Evolutionary conservation across 1,140 invertebrate species (phyloP).

Genomic region (Meloidogyne exigua): DNA sequence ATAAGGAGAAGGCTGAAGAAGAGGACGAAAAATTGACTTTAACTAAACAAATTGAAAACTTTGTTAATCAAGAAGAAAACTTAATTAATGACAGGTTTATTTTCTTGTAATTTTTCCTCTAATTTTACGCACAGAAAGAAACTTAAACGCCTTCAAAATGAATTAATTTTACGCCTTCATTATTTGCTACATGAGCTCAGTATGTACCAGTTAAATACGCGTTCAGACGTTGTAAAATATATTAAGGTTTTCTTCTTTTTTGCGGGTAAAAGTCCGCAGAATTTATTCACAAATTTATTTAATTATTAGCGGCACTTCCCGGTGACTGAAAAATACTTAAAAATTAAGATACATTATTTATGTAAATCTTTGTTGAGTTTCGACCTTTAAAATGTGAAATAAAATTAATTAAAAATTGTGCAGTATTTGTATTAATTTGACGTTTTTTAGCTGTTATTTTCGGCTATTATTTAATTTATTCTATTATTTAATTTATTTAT

Average conservation of each 20-base stretch:
- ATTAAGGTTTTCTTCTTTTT: constrained; percentile 17
- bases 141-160: constrained; percentile 30
- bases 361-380: too few relatives aligned
- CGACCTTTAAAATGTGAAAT: too few relatives aligned
- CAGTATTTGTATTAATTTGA: not conserved
- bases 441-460: constrained; percentile 11
- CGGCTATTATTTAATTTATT: too few relatives aligned
- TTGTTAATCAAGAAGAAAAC: constrained; percentile 11
- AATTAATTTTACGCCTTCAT: constrained; percentile 45
- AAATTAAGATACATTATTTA: too few relatives aligned
- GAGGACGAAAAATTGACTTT: not conserved
- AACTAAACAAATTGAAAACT: not conserved
- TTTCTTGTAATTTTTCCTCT: constrained; percentile 15
- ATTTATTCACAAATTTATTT: too few relatives aligned
- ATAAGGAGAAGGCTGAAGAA: not conserved
- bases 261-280: too few relatives aligned
- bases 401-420: not conserved
- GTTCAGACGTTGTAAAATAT: not conserved
- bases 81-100: constrained; percentile 1
- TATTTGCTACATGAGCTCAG: constrained; percentile 35
- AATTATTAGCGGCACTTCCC: too few relatives aligned
- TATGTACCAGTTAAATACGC: constrained; percentile 20
- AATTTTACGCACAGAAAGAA: constrained; percentile 14
- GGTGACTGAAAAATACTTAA: too few relatives aligned
- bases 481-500: constrained; percentile 23